Base-by-base conservation (phyloP, 2,797 vertebrate species). In the Megaceryle alcyon region DNA sequence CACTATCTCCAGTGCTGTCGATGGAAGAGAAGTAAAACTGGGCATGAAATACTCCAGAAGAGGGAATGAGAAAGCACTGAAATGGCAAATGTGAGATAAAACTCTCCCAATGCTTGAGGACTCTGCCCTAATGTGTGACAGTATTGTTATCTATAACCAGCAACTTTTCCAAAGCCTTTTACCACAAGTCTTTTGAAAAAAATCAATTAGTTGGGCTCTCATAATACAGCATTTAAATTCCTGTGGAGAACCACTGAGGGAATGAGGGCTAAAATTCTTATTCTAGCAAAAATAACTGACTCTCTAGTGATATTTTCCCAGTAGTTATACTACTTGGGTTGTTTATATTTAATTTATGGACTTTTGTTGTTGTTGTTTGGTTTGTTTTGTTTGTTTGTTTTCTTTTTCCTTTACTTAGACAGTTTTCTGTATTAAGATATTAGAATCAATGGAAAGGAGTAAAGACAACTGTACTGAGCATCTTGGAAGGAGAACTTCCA, bases 51-150 rank as follows among this genome's bases (percentile, higher is more conserved):
- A 7, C 29, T 63, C 25, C 56, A 60, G 51, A 73, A 72, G 6
- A 66, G 35, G 35, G 20, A 82, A 60, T 28, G 31, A 64, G 64
- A 88, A 86, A 7, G 7, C 44, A 33, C 16, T 41, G 61, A 56
- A 57, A 16, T 83, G 44, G 35, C 26, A 86, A 65, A 66, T 18
- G 35, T 37, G 37, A 56, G 37, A 21, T 51, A 70, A 79, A 77
- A 37, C 26, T 61, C 16, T 44, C 12, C 16, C 31, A 63, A 2
- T 0, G 3, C 41, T 56, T 1, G 1, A 86, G 37, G 23, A 37
- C n/a, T 57, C 43, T 70, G 59, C 31, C 29, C 23, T 82, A 51
- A 57, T 61, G 25, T 54, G 26, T 70, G 54, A 61, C 5, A 14
- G 4, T 53, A 17, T 31, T 68, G 37, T 28, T 57, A 39, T 14